A percentile compares a stretch with the other conserved stretches of the same genome.
phyloP scores from a whole-genome alignment of 2,888 invertebrate genomes.

The Campoplex capitator region DNA sequence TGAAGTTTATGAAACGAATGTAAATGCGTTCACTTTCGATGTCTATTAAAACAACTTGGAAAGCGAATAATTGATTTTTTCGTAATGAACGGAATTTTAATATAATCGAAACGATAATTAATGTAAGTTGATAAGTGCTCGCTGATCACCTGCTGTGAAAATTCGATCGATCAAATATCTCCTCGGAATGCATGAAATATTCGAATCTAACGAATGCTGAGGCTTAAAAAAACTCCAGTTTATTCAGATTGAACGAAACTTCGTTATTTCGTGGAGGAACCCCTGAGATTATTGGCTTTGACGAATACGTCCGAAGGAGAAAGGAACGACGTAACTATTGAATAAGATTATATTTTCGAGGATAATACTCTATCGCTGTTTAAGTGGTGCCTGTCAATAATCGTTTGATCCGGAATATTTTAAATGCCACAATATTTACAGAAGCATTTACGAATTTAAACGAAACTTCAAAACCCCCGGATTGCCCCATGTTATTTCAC shows the following conservation, averaged over 20 bases:
- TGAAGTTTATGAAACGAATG: neutral
- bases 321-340: conserved; percentile 32
- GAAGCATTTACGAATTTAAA: neutral
- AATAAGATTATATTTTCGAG: conserved; percentile 17
- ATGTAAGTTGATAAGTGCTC: conserved; percentile 3
- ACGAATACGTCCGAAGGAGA: conserved; percentile 1
- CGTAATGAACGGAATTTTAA: neutral
- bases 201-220: neutral
- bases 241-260: neutral
- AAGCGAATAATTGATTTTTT: neutral
- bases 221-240: neutral
- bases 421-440: conserved; percentile 15
- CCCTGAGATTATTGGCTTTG: neutral
- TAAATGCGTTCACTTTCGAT: neutral
- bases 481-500: neutral
- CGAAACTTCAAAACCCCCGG: neutral
- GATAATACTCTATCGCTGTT: neutral
- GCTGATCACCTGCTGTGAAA: conserved; percentile 28
- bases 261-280: conserved; percentile 1
- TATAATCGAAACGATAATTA: neutral
- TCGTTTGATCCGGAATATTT: neutral
- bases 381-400: neutral
- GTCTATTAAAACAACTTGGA: neutral
- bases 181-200: neutral
- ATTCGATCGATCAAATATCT: neutral